Percentiles rank a stretch among this genome's conserved stretches.
Conservation (phyloP, 2,888 invertebrate genomes). For the Arctia plantaginis region DNA sequence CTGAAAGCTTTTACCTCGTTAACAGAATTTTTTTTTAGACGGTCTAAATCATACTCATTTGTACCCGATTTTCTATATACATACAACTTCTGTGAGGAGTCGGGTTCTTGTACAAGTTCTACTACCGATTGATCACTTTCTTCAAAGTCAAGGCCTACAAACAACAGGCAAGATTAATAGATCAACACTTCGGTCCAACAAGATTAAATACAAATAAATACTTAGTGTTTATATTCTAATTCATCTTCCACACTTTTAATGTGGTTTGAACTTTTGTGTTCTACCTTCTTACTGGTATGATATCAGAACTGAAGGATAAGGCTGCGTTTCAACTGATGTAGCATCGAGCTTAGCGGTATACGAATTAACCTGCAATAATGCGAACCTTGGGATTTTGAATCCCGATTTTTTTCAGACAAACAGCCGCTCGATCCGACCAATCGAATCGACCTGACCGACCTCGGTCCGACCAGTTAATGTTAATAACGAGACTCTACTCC, state of each 20-base stretch:
- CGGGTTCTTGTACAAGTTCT: not conserved
- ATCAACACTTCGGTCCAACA: not conserved
- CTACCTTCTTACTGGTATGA: not conserved
- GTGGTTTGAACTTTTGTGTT: not conserved
- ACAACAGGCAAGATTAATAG: not conserved
- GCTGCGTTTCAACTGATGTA: not conserved
- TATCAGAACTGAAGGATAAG: not conserved
- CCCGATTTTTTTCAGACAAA: not conserved
- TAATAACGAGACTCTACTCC: no score
- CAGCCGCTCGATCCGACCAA: no score
- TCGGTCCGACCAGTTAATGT: no score
- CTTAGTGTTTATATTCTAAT: not conserved
- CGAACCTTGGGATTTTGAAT: no score
- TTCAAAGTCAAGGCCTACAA: conserved; percentile 18
- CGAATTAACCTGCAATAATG: not conserved
- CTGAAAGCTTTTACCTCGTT: conserved; percentile 7
- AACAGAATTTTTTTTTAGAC: not conserved
- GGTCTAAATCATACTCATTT: not conserved
- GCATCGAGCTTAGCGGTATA: not conserved
- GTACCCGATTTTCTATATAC: conserved; percentile 26
- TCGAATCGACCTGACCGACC: no score
- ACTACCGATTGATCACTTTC: conserved; percentile 34
- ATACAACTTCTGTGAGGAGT: not conserved
- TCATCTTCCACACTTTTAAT: not conserved
- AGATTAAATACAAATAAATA: not conserved